phyloP scores from a whole-genome alignment of 2,113 vertebrate species.

The Polypterus bichir region DNA sequence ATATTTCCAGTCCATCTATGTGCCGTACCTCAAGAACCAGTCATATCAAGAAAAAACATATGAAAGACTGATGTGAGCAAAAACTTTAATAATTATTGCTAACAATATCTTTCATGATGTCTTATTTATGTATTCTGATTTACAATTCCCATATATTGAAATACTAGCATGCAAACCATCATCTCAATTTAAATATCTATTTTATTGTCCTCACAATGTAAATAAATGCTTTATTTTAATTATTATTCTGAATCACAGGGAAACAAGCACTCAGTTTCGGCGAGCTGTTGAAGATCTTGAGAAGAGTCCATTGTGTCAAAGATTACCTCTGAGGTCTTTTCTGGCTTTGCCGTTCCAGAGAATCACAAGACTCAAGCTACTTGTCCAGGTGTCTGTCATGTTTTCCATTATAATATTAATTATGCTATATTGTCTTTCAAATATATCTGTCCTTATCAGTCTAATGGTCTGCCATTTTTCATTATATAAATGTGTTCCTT shows the following conservation, averaged over 20 bases:
- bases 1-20: constrained; percentile 70
- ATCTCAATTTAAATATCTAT: no score
- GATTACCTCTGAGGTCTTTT: constrained; percentile 88
- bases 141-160: no score
- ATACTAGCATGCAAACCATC: no score
- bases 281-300: constrained; percentile 74
- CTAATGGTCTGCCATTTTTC: no score
- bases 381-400: constrained; percentile 67
- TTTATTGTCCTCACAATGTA: no score
- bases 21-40: constrained; percentile 95
- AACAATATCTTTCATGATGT: no score
- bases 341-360: constrained; percentile 93
- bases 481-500: no score
- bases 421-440: background rate
- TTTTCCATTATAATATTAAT: no score
- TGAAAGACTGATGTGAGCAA: constrained; percentile 74
- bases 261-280: constrained; percentile 64
- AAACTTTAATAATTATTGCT: background rate
- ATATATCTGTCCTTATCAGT: no score
- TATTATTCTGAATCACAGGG: constrained; percentile 42
- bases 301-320: constrained; percentile 72
- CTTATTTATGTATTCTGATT: no score
- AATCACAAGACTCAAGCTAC: constrained; percentile 85
- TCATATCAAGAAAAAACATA: constrained; percentile 90
- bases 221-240: no score